phyloP scores from a whole-genome alignment of 2,888 invertebrate species.

The Cyclophora punctaria region DNA sequence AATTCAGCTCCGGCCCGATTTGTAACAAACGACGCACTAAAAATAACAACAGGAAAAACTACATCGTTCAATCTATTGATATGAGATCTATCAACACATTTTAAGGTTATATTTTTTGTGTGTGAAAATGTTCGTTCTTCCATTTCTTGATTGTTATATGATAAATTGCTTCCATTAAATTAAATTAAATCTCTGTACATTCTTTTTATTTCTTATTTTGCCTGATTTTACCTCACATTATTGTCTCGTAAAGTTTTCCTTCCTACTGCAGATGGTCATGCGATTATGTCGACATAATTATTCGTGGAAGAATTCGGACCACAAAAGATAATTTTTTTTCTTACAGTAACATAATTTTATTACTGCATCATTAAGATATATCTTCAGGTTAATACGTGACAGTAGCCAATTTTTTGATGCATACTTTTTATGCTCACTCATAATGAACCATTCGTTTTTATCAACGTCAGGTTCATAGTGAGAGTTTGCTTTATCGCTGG shows the following conservation, averaged over 20 bases:
- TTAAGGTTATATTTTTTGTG: no score
- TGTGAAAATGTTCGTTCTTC: no score
- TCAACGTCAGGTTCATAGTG: no score
- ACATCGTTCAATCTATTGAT: background rate
- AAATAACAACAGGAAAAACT: constrained; percentile 8
- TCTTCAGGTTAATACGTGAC: constrained; percentile 19
- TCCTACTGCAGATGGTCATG: constrained; percentile 51
- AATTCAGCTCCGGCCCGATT: background rate
- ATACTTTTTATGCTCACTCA: constrained; percentile 1
- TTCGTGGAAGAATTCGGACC: constrained; percentile 54
- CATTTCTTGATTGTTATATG: no score
- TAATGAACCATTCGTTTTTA: no score
- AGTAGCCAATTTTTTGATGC: constrained; percentile 7
- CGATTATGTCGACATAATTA: constrained; percentile 56
- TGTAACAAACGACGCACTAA: background rate
- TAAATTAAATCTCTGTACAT: no score
- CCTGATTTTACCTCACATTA: no score
- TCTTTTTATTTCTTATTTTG: no score
- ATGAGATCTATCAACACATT: no score
- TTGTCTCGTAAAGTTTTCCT: constrained; percentile 28
- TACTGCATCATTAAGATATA: constrained; percentile 15
- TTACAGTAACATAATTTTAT: constrained; percentile 40
- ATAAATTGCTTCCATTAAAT: no score
- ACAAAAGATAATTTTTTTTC: constrained; percentile 26
- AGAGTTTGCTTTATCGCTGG: no score